These are phyloP conservation scores for Drosophila parvula DNA, from an alignment of 1,140 invertebrate genomes.

Conservation along the genomic window DNA sequence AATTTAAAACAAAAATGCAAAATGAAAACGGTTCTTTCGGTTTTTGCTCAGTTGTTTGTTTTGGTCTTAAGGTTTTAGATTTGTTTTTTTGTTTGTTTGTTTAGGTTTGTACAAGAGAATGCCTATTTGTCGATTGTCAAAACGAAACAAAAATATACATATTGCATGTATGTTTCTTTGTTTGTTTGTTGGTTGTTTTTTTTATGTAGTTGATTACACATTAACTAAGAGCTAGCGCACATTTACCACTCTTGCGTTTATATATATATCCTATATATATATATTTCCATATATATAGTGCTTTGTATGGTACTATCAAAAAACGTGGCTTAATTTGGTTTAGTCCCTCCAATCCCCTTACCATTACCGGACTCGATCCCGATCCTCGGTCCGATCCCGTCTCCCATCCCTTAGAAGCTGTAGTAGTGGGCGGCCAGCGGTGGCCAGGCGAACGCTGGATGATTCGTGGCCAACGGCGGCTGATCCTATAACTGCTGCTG, in stretches of 20 bases:
- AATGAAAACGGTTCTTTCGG: constrained; percentile 45
- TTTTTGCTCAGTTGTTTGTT: constrained; percentile 53
- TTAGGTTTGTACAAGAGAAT: constrained; percentile 82
- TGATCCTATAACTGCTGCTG: constrained; percentile 79
- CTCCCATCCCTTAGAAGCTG: constrained; percentile 60
- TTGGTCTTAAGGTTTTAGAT: constrained; percentile 61
- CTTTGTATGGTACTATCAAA: constrained; percentile 53
- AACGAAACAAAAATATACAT: constrained; percentile 77
- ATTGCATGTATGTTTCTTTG: constrained; percentile 42
- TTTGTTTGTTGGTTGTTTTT: constrained; percentile 52
- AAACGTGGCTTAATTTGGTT: constrained; percentile 60
- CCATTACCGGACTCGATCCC: constrained; percentile 5
- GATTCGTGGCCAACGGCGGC: constrained; percentile 49
- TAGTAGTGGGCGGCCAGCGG: constrained; percentile 74
- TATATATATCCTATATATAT: constrained; percentile 19
- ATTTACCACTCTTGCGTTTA: constrained; percentile 34
- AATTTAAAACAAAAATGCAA: constrained; percentile 53
- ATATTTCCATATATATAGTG: constrained; percentile 39
- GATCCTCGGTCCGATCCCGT: too few relatives aligned
- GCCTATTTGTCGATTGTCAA: constrained; percentile 85
- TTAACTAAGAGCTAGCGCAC: constrained; percentile 63
- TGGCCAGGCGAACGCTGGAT: constrained; percentile 64
- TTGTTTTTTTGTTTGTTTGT: constrained; percentile 31
- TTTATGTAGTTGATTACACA: constrained; percentile 46
- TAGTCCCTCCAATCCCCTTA: constrained; percentile 17